Base-by-base conservation (phyloP, 1,140 invertebrate species). In the Scaptomyza graminum region DNA sequence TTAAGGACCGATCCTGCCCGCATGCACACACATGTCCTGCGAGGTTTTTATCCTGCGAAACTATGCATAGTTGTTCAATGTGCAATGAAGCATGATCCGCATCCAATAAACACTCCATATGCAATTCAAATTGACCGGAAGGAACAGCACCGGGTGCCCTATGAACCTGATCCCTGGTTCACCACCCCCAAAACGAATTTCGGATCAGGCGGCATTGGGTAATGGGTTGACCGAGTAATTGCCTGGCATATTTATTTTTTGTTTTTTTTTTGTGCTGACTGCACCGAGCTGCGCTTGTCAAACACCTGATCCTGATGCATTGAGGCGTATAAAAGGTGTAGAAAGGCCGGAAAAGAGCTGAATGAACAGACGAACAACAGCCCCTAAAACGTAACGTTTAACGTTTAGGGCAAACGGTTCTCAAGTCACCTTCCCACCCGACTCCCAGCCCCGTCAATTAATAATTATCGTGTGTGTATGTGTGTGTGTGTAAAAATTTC, bases 321-420 rank as follows among this genome's bases (percentile, higher is more conserved):
- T 89, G 55, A 80, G 78, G 80, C 84, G 73, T 89, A 80, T 89
- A 84, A 89, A 89, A 89, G 84, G 84, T 89, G 84, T 89, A 84
- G 73, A 89, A 89, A 88, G 71, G 76, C 75, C 83, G 83, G 83
- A 88, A 87, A 34, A 78, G 49, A 22, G n/a, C 18, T 12, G 13
- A 5, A n/a, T 9, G 52, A 76, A 34, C 8, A 34, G n/a, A n/a
- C n/a, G n/a, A n/a, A 34, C 31, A 34, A 55, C 52, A 54, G 47
- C 49, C 55, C 67, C 69, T 59, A 65, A 60, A 66, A 52, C 31
- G 18, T 4, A 15, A 31, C 28, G 57, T 25, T 34, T 54, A 41
- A 44, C 57, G 49, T 70, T 70, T 74, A 70, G 46, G 54, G 49
- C 28, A 52, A 34, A 61, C 54, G 39, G 18, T 41, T 25, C 18